These are phyloP conservation scores for Eptesicus fuscus DNA, from an alignment of 2,113 vertebrate species.

Conservation along the genomic window DNA sequence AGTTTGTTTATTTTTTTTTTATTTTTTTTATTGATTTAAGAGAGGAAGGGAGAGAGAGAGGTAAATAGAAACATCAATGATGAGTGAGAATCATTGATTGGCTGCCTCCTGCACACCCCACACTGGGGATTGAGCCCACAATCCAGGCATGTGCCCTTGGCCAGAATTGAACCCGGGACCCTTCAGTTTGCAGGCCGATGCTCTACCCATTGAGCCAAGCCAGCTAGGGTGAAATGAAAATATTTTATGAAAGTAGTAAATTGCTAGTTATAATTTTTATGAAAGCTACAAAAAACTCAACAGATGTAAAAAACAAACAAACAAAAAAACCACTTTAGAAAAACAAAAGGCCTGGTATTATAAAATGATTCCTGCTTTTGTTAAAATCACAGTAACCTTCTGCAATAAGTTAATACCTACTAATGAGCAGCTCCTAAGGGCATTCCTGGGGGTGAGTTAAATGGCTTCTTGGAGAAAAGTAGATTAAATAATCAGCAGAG, in stretches of 20 bases:
- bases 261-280: slow-evolving; percentile 5
- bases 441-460: neutral
- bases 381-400: neutral
- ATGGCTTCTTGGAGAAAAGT: neutral
- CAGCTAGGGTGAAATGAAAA: too few species aligned
- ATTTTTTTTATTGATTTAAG: too few species aligned
- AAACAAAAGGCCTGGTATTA: neutral
- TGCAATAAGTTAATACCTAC: neutral
- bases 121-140: too few species aligned
- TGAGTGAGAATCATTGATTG: too few species aligned
- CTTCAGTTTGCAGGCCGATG: too few species aligned
- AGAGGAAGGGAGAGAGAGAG: too few species aligned
- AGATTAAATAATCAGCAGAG: neutral
- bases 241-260: neutral
- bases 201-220: too few species aligned
- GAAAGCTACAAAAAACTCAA: neutral
- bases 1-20: too few species aligned
- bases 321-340: neutral
- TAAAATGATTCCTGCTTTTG: neutral
- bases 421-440: neutral
- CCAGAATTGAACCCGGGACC: too few species aligned
- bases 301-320: neutral
- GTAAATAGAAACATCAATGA: too few species aligned
- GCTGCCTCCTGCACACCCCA: too few species aligned
- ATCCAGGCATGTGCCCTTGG: too few species aligned